Percentiles rank a stretch among this genome's conserved stretches.
Evolutionary conservation across 2,113 vertebrate species (phyloP).

Genomic region (Pomatostomus ruficeps): DNA sequence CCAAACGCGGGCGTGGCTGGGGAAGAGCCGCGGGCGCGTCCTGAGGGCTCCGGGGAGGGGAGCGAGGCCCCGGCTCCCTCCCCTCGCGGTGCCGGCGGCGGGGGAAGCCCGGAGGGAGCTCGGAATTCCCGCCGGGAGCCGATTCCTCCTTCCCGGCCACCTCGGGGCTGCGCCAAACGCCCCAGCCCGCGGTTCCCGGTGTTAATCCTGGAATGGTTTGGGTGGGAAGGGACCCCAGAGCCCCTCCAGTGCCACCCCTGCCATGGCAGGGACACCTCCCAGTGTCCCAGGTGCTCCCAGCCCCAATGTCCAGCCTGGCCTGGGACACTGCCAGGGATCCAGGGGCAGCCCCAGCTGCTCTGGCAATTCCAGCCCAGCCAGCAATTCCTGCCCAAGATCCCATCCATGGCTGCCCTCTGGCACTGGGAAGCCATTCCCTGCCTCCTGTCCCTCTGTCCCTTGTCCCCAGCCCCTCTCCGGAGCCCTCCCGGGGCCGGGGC

Average conservation of each 20-base stretch:
- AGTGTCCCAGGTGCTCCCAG: background rate
- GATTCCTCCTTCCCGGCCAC: background rate
- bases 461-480: background rate
- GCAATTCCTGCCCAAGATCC: fast-evolving
- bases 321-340: background rate
- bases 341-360: background rate
- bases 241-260: background rate
- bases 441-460: background rate
- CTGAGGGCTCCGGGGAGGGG: background rate
- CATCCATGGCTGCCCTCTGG: background rate
- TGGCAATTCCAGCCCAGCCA: background rate
- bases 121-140: fast-evolving
- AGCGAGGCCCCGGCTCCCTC: fast-evolving
- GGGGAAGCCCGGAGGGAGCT: background rate
- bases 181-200: background rate
- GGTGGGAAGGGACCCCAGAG: fast-evolving
- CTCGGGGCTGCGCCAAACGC: background rate
- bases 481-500: background rate
- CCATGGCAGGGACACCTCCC: background rate
- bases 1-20: fast-evolving
- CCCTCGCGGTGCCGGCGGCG: fast-evolving
- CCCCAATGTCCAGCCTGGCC: background rate
- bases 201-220: fast-evolving
- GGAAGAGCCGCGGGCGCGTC: background rate
- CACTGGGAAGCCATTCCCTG: background rate